phyloP scores from a whole-genome alignment of 1,140 invertebrate genomes.

The Temnothorax nylanderi region DNA sequence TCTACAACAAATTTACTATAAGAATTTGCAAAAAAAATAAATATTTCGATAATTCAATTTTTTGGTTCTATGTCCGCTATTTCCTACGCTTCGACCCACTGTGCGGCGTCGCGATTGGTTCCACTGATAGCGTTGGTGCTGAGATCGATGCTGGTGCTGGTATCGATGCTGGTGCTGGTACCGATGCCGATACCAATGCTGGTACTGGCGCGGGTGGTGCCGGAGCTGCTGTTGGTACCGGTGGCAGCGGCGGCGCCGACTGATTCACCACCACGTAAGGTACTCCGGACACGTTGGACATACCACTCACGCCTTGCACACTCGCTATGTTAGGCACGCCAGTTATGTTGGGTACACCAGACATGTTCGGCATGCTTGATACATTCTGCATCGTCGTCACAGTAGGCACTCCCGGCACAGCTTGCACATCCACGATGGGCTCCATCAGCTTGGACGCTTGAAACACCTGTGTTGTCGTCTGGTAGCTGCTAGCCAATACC shows the following conservation, averaged over 20 bases:
- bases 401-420: slow-evolving; percentile 76
- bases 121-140: slow-evolving; percentile 4
- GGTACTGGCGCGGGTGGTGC: slow-evolving; percentile 17
- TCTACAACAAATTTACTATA: no score
- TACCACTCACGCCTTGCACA: slow-evolving; percentile 86
- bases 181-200: not conserved
- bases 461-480: slow-evolving; percentile 93
- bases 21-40: no score
- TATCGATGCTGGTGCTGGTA: not conserved
- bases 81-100: no score
- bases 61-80: no score
- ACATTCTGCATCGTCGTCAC: slow-evolving; percentile 84
- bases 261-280: slow-evolving; percentile 64
- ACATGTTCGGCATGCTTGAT: slow-evolving; percentile 65
- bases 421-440: slow-evolving; percentile 89
- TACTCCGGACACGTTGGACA: slow-evolving; percentile 86
- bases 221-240: slow-evolving; percentile 3
- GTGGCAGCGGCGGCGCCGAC: not conserved
- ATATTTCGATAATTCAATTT: no score
- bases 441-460: slow-evolving; percentile 92
- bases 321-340: slow-evolving; percentile 82
- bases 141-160: not conserved
- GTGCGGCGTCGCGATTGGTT: slow-evolving; percentile 58
- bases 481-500: slow-evolving; percentile 92
- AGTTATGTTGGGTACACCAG: slow-evolving; percentile 67